Conservation (phyloP, 2,888 invertebrate genomes). For the Augiades crinisus region DNA sequence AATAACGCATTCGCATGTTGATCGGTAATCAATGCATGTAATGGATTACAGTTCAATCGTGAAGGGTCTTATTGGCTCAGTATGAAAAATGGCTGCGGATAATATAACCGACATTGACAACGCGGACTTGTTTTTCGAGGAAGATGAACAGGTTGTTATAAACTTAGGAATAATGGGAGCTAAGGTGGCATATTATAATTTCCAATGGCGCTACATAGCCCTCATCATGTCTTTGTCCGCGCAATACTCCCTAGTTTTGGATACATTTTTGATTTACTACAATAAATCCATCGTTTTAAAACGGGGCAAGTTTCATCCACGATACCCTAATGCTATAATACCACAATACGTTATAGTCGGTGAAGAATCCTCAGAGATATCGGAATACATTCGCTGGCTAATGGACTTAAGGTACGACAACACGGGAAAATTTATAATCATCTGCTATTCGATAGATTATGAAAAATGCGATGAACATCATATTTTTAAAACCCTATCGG, state of each 20-base stretch:
- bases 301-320: conserved; percentile 40
- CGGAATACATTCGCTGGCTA: conserved; percentile 42
- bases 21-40: conserved; percentile 26
- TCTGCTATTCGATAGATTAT: conserved; percentile 41
- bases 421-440: conserved; percentile 48
- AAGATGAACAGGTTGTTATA: conserved; percentile 32
- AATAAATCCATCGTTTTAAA: conserved; percentile 44
- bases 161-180: conserved; percentile 49
- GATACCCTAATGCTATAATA: conserved; percentile 30
- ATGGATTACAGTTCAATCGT: conserved; percentile 21
- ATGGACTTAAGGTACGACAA: conserved; percentile 43
- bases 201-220: conserved; percentile 54
- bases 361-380: conserved; percentile 41
- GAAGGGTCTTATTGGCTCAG: not conserved
- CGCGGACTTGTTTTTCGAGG: conserved; percentile 32
- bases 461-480: conserved; percentile 44
- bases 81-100: not conserved
- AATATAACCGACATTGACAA: conserved; percentile 25
- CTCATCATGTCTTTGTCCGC: conserved; percentile 44
- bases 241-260: conserved; percentile 38
- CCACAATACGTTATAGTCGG: conserved; percentile 53
- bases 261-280: conserved; percentile 47
- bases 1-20: not conserved
- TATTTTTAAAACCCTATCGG: conserved; percentile 43
- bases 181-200: conserved; percentile 54